These are phyloP conservation scores for Podilymbus podiceps DNA, from an alignment of 2,113 vertebrate genomes.

Conservation along the genomic window DNA sequence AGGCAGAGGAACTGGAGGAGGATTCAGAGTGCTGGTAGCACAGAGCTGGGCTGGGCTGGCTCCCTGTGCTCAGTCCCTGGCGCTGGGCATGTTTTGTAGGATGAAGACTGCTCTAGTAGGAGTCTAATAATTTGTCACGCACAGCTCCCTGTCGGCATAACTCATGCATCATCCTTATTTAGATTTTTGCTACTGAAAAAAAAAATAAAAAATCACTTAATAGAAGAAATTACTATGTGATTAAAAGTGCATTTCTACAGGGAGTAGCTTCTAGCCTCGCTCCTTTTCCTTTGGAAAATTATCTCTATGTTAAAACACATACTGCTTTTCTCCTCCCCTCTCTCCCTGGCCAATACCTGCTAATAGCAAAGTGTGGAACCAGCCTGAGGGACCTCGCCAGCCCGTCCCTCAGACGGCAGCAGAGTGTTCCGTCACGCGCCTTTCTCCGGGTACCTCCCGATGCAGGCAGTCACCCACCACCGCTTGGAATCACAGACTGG, in stretches of 20 bases:
- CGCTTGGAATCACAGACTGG: too few species aligned
- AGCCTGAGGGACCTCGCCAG: not conserved
- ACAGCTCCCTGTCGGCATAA: not conserved
- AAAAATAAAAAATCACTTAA: not conserved
- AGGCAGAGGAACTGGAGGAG: not conserved
- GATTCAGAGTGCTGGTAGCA: not conserved
- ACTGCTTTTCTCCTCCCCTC: not conserved
- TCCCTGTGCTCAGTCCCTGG: not conserved
- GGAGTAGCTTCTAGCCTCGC: not conserved
- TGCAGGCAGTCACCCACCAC: not conserved
- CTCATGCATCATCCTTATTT: not conserved
- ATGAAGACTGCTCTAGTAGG: not conserved
- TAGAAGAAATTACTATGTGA: not conserved
- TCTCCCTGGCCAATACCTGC: not conserved
- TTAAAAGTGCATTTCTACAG: not conserved
- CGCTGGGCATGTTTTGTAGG: not conserved
- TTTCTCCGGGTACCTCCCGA: not conserved
- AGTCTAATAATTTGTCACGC: not conserved
- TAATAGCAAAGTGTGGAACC: not conserved
- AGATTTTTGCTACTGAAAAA: not conserved
- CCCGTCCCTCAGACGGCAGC: fast-evolving
- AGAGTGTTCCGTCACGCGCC: fast-evolving
- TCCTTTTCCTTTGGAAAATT: not conserved
- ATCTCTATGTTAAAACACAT: not conserved
- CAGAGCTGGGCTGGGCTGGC: not conserved